Evolutionary conservation across 2,888 invertebrate genomes (phyloP).

Genomic region (Agonopterix arenella): DNA sequence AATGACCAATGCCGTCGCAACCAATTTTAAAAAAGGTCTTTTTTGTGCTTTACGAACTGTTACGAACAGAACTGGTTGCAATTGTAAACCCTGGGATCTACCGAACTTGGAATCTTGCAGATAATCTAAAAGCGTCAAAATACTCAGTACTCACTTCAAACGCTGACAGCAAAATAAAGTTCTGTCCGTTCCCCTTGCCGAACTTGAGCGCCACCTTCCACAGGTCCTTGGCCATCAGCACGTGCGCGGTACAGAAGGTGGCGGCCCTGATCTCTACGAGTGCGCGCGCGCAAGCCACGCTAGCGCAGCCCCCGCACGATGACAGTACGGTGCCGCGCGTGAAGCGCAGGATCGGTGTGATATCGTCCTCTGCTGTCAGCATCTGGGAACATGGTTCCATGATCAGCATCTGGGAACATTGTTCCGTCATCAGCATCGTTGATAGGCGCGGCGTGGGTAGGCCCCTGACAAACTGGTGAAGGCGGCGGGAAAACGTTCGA

Average conservation of each 20-base stretch:
- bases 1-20: no score
- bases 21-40: no score
- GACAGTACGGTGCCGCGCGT: conserved; percentile 49
- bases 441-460: no score
- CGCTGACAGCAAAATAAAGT: conserved; percentile 25
- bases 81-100: no score
- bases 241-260: conserved; percentile 59
- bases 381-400: conserved; percentile 26
- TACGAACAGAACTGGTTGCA: no score
- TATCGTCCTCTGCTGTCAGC: conserved; percentile 61
- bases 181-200: conserved; percentile 30
- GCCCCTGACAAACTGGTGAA: no score
- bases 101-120: no score
- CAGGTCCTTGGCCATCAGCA: conserved; percentile 33
- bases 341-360: conserved; percentile 50
- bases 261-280: conserved; percentile 50
- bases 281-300: conserved; percentile 35
- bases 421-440: neutral
- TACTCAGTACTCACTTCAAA: conserved; percentile 29
- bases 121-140: neutral
- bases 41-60: no score
- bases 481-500: no score
- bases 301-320: conserved; percentile 32
- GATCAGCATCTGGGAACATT: neutral
- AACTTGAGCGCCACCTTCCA: conserved; percentile 43